phyloP scores from a whole-genome alignment of 2,888 invertebrate genomes.

The Creontiades dilutus region DNA sequence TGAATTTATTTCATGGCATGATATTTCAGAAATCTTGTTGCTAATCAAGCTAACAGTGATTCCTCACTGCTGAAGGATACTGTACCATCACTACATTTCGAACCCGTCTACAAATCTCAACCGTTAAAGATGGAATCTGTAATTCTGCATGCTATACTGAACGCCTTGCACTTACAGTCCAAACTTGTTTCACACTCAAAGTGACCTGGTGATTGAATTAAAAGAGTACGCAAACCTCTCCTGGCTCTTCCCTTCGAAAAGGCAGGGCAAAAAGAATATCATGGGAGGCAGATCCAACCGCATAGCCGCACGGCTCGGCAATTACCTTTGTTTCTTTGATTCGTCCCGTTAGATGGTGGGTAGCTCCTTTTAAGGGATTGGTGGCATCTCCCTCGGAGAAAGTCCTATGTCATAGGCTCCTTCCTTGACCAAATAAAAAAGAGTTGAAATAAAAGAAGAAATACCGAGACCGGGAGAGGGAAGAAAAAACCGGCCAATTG shows the following conservation, averaged over 20 bases:
- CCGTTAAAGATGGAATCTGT: no score
- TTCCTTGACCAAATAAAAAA: slow-evolving; percentile 66
- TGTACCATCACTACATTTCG: no score
- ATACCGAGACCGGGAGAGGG: background rate
- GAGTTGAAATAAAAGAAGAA: slow-evolving; percentile 9
- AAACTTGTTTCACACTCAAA: no score
- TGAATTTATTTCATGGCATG: no score
- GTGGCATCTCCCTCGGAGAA: slow-evolving; percentile 65
- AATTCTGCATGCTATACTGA: no score
- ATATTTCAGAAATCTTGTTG: no score
- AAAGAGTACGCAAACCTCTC: background rate
- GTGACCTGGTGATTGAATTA: background rate
- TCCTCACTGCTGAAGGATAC: no score
- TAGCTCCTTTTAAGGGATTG: slow-evolving; percentile 37
- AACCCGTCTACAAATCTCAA: no score
- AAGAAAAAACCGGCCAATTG: slow-evolving; percentile 65
- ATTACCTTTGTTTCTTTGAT: slow-evolving; percentile 69
- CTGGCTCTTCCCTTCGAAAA: background rate
- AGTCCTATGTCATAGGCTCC: slow-evolving; percentile 67
- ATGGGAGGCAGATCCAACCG: slow-evolving; percentile 27
- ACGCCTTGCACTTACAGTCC: no score
- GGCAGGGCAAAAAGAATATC: slow-evolving; percentile 48
- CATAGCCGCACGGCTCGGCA: slow-evolving; percentile 66
- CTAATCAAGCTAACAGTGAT: no score
- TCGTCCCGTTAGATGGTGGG: slow-evolving; percentile 63